Evolutionary conservation across 37 sponge, comb jelly and placozoan genomes (phyloP).

Genomic region (Crambe crambe): DNA sequence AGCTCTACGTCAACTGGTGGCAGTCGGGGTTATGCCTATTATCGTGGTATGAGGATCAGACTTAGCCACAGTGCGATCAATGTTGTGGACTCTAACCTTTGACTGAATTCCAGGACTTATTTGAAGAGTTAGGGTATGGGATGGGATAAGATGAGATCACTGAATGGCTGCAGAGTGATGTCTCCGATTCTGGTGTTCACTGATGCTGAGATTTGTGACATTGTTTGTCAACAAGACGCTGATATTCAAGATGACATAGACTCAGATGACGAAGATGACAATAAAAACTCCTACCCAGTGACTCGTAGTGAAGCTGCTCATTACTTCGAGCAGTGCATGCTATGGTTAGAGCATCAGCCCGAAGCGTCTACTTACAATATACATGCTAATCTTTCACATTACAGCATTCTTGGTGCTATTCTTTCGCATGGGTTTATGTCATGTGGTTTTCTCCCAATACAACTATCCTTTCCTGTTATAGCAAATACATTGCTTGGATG

Average conservation of each 20-base stretch:
- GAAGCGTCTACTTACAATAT: constrained; percentile 9
- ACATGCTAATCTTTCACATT: no score
- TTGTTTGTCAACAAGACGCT: no score
- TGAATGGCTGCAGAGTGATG: constrained; percentile 3
- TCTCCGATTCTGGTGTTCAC: background rate
- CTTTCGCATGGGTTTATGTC: no score
- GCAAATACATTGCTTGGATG: no score
- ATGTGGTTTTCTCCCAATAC: no score
- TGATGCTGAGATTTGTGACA: constrained; percentile 20
- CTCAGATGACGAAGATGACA: background rate
- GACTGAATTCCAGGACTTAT: background rate
- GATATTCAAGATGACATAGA: background rate
- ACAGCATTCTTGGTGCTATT: no score
- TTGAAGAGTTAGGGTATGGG: background rate
- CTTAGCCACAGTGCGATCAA: background rate
- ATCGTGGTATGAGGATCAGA: background rate
- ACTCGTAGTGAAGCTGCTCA: constrained; percentile 21
- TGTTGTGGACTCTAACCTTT: background rate
- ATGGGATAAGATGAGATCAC: background rate
- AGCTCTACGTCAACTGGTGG: background rate
- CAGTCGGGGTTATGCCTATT: background rate
- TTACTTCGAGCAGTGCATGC: constrained; percentile 22
- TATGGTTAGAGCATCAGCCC: constrained; percentile 30
- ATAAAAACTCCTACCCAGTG: background rate
- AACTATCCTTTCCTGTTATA: no score